phyloP scores from a whole-genome alignment of 2,113 vertebrate genomes.

The Anoura caudifer region DNA sequence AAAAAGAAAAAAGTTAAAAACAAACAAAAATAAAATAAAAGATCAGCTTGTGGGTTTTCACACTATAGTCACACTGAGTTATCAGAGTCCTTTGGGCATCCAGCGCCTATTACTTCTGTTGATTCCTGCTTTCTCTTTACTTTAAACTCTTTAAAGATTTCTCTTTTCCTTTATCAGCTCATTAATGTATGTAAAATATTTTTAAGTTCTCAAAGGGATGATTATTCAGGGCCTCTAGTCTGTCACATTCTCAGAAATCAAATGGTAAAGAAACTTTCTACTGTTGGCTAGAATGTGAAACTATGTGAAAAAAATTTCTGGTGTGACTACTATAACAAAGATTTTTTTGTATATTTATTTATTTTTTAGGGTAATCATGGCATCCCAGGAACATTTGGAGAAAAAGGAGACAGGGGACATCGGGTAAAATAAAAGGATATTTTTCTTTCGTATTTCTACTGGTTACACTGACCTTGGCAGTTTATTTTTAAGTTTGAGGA shows the following conservation, averaged over 20 bases:
- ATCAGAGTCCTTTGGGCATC: neutral
- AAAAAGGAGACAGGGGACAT: slow-evolving; percentile 39
- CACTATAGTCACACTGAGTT: neutral
- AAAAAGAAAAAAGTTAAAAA: no score
- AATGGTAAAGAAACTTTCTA: neutral
- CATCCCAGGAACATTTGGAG: slow-evolving; percentile 36
- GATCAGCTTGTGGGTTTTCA: neutral
- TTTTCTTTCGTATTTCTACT: neutral
- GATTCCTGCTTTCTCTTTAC: neutral
- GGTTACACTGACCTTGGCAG: neutral
- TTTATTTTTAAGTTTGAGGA: neutral
- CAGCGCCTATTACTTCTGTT: neutral
- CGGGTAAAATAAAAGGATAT: neutral
- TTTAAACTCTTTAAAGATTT: neutral
- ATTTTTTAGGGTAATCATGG: slow-evolving; percentile 28
- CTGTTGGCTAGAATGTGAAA: neutral
- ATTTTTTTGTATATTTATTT: neutral
- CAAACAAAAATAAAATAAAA: neutral
- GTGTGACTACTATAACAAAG: neutral
- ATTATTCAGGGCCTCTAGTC: neutral
- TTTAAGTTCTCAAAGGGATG: neutral
- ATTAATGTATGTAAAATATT: neutral
- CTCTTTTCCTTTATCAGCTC: neutral
- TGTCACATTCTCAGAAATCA: neutral
- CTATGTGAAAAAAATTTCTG: neutral